phyloP scores from a whole-genome alignment of 2,888 invertebrate genomes.

The Ecliptopera silaceata region DNA sequence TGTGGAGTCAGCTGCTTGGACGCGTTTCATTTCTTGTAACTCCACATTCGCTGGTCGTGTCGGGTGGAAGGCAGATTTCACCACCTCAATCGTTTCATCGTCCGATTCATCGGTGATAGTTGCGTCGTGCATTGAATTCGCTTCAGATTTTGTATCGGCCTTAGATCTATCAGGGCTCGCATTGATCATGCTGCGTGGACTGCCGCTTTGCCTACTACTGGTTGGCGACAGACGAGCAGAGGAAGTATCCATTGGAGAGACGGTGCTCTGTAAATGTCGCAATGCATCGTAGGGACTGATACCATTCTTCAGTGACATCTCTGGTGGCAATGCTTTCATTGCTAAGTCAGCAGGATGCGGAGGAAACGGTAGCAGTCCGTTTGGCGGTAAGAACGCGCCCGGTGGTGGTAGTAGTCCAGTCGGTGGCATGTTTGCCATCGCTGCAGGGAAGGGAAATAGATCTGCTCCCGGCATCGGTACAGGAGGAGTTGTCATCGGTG shows the following conservation, averaged over 20 bases:
- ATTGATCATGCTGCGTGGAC: constrained; percentile 73
- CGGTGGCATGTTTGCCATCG: constrained; percentile 71
- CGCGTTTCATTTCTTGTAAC: constrained; percentile 79
- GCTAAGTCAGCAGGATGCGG: constrained; percentile 80
- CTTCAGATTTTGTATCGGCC: constrained; percentile 83
- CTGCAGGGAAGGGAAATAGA: constrained; percentile 72
- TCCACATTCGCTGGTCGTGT: constrained; percentile 84
- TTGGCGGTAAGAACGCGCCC: constrained; percentile 81
- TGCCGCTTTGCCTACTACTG: constrained; percentile 81
- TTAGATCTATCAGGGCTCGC: constrained; percentile 77
- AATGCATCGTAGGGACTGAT: constrained; percentile 83
- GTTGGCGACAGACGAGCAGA: constrained; percentile 80
- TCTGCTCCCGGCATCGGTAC: constrained; percentile 70
- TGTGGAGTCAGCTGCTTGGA: constrained; percentile 84
- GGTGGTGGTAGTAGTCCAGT: constrained; percentile 82
- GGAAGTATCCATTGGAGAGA: constrained; percentile 74
- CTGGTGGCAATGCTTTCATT: constrained; percentile 73
- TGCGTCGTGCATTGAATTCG: constrained; percentile 85
- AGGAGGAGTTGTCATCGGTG: constrained; percentile 64
- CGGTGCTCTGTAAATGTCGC: constrained; percentile 71
- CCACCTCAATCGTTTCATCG: constrained; percentile 89
- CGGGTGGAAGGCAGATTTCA: constrained; percentile 89
- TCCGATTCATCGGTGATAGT: constrained; percentile 86
- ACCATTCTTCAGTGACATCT: constrained; percentile 79
- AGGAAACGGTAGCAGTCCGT: constrained; percentile 79